Evolutionary conservation across 2,113 vertebrate species (phyloP).

Genomic region (Myxocyprinus asiaticus): DNA sequence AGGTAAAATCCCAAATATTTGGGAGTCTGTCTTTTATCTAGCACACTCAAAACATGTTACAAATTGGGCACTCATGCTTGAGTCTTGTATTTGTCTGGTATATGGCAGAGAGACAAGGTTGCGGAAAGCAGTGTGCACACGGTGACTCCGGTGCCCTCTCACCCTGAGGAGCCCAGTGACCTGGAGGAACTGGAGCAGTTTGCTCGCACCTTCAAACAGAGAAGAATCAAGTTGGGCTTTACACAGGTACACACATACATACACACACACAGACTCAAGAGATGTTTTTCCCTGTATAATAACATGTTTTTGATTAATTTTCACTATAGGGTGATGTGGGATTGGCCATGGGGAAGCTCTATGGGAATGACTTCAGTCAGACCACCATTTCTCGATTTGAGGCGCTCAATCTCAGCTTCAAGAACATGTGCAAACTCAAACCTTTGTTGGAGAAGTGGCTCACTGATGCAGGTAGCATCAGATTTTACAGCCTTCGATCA

Average conservation of each 20-base stretch:
- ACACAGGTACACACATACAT: conserved; percentile 77
- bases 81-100: neutral
- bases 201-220: conserved; percentile 92
- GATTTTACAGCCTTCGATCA: neutral
- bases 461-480: conserved; percentile 82
- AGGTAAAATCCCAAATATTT: conserved; percentile 69
- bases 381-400: conserved; percentile 94
- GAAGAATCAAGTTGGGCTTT: conserved; percentile 92
- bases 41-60: too few species aligned
- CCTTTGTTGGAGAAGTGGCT: conserved; percentile 94
- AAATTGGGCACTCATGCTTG: neutral
- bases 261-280: neutral
- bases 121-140: conserved; percentile 60
- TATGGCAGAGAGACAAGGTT: conserved; percentile 76
- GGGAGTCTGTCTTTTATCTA: too few species aligned
- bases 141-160: conserved; percentile 69
- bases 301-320: too few species aligned
- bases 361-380: conserved; percentile 93
- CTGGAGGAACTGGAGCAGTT: conserved; percentile 93
- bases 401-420: conserved; percentile 93
- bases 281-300: too few species aligned
- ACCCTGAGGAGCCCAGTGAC: conserved; percentile 90
- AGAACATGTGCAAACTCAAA: conserved; percentile 97
- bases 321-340: conserved; percentile 84
- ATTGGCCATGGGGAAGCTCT: conserved; percentile 92